Conservation (phyloP, 2,888 invertebrate genomes). For the Pandemis corylana region DNA sequence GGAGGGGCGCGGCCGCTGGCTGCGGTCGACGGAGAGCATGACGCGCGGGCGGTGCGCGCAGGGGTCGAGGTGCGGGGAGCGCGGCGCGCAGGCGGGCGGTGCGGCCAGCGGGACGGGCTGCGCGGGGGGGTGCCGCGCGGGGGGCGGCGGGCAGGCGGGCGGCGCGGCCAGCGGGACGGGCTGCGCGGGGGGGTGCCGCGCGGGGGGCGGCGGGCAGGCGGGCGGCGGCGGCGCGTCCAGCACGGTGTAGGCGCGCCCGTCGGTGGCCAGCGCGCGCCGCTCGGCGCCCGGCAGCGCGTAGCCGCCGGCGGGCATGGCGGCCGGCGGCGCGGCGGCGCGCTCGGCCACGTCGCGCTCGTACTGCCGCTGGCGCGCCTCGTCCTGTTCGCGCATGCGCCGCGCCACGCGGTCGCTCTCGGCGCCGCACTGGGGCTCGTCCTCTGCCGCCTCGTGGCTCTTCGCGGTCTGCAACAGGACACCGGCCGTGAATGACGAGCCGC, state of each 20-base stretch:
- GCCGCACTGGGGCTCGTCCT: constrained; percentile 9
- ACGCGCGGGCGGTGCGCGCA: constrained; percentile 21
- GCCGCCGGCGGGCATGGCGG: neutral
- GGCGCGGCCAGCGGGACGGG: constrained; percentile 7
- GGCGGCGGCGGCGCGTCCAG: neutral
- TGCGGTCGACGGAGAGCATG: constrained; percentile 17
- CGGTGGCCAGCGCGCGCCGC: constrained; percentile 17
- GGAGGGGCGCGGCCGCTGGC: neutral
- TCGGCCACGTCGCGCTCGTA: constrained; percentile 33
- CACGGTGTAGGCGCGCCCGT: neutral
- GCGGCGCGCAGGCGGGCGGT: constrained; percentile 13
- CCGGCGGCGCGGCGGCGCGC: neutral
- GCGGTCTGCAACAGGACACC: neutral
- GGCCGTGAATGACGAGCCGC: neutral
- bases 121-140: neutral
- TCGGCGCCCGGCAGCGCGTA: constrained; percentile 35
- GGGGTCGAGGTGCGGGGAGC: neutral
- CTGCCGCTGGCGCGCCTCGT: constrained; percentile 19
- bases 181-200: neutral
- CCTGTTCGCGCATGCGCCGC: constrained; percentile 13
- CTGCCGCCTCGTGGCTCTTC: too few species aligned
- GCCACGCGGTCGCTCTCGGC: constrained; percentile 18
- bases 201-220: neutral
- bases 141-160: neutral
- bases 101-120: constrained; percentile 8